Conservation (phyloP, 2,797 vertebrate species). For the Galaxias olidus region DNA sequence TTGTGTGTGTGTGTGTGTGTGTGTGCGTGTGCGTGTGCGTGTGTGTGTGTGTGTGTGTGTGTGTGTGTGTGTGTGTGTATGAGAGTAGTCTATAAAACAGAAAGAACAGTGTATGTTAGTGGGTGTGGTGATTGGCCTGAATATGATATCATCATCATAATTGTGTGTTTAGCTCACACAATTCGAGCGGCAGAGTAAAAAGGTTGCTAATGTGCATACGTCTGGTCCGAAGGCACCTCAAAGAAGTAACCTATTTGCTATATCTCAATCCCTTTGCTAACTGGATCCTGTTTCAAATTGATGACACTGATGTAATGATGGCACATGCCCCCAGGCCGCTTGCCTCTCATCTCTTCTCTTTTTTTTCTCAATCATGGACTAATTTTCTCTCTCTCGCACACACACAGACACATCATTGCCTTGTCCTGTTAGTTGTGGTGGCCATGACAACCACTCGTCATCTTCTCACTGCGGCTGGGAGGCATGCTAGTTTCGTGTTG, state of each 20-base stretch:
- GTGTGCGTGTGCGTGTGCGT: neutral
- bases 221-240: neutral
- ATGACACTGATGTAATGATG: neutral
- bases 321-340: neutral
- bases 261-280: neutral
- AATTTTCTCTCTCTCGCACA: neutral
- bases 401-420: neutral
- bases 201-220: neutral
- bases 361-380: neutral
- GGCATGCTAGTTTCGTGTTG: slow-evolving; percentile 43
- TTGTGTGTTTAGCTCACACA: too few relatives aligned
- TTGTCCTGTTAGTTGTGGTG: slow-evolving; percentile 30
- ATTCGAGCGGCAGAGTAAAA: too few relatives aligned
- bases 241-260: neutral
- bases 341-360: neutral
- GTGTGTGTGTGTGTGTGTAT: neutral
- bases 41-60: neutral
- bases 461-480: slow-evolving; percentile 55
- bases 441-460: slow-evolving; percentile 44
- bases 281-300: neutral
- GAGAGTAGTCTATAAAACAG: neutral
- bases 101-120: slow-evolving; percentile 1
- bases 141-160: slow-evolving; percentile 27
- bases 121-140: slow-evolving; percentile 10
- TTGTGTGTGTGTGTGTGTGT: neutral